These are phyloP conservation scores for Drosophila barbarae DNA, from an alignment of 2,888 invertebrate species.

Conservation along the genomic window DNA sequence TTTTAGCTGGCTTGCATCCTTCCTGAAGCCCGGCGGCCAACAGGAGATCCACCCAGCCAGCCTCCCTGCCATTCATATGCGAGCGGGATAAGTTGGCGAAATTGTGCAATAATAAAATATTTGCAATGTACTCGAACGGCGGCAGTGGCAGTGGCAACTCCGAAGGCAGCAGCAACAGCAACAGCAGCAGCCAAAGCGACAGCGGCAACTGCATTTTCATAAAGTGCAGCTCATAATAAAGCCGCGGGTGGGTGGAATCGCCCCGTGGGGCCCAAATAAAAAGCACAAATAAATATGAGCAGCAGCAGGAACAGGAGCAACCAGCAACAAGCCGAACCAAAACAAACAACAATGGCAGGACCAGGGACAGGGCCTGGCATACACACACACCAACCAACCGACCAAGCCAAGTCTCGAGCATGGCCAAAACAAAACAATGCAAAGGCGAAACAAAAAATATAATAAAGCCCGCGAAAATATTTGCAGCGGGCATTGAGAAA, in stretches of 20 bases:
- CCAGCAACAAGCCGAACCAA: conserved; percentile 57
- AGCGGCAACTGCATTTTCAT: conserved; percentile 69
- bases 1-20: conserved; percentile 76
- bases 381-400: not conserved
- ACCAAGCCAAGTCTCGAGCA: conserved; percentile 10
- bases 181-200: conserved; percentile 12
- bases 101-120: conserved; percentile 77
- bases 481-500: conserved; percentile 74
- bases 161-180: not conserved
- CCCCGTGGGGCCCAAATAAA: conserved; percentile 49
- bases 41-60: conserved; percentile 17
- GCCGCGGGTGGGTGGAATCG: conserved; percentile 29
- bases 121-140: conserved; percentile 71
- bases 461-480: conserved; percentile 76
- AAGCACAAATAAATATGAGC: conserved; percentile 71
- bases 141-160: conserved; percentile 22
- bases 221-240: conserved; percentile 70
- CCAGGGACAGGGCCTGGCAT: conserved; percentile 19
- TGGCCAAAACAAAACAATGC: conserved; percentile 33
- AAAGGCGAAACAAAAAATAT: conserved; percentile 45
- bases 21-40: conserved; percentile 58
- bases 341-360: conserved; percentile 61
- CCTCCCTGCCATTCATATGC: conserved; percentile 54
- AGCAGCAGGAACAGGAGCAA: conserved; percentile 37
- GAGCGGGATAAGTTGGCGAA: conserved; percentile 72